A percentile compares a stretch with the other conserved stretches of the same genome.
These are phyloP conservation scores for Sesia bembeciformis DNA, from an alignment of 2,888 invertebrate species.

Conservation along the genomic window DNA sequence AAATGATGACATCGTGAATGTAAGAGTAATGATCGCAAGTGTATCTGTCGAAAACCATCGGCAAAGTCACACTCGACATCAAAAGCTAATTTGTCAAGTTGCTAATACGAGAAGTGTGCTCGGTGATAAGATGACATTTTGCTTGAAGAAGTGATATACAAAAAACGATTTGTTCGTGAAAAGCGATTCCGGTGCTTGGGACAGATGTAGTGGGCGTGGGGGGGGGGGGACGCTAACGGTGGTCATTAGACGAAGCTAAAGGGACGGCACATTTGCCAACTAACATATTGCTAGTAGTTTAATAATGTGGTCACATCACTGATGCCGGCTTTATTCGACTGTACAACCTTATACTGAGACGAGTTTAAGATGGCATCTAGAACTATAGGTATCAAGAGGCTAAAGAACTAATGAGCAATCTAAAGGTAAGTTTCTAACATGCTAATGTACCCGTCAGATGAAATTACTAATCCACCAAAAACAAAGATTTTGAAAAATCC, in stretches of 20 bases:
- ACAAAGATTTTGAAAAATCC: not conserved
- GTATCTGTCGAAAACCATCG: constrained; percentile 14
- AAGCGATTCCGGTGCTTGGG: constrained; percentile 54
- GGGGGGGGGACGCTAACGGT: constrained; percentile 36
- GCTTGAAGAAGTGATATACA: constrained; percentile 32
- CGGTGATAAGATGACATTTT: constrained; percentile 34
- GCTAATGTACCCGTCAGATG: not conserved
- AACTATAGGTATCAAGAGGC: not conserved
- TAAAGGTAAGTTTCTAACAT: not conserved
- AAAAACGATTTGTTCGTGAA: constrained; percentile 55
- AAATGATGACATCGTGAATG: not conserved
- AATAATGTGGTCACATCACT: constrained; percentile 39
- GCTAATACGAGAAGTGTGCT: constrained; percentile 28
- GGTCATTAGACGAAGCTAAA: constrained; percentile 59
- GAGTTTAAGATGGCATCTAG: not conserved
- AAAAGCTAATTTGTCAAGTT: constrained; percentile 31
- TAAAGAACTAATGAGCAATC: not conserved
- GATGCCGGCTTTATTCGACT: constrained; percentile 48
- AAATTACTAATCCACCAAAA: not conserved
- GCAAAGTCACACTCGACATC: constrained; percentile 19
- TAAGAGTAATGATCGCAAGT: constrained; percentile 1
- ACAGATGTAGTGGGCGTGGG: constrained; percentile 40
- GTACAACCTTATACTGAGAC: constrained; percentile 45
- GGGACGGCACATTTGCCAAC: constrained; percentile 68
- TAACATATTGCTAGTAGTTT: constrained; percentile 47